A percentile compares a stretch with the other conserved stretches of the same genome.
These are phyloP conservation scores for Aldabrachelys gigantea DNA, from an alignment of 2,113 vertebrate genomes.

Conservation along the genomic window DNA sequence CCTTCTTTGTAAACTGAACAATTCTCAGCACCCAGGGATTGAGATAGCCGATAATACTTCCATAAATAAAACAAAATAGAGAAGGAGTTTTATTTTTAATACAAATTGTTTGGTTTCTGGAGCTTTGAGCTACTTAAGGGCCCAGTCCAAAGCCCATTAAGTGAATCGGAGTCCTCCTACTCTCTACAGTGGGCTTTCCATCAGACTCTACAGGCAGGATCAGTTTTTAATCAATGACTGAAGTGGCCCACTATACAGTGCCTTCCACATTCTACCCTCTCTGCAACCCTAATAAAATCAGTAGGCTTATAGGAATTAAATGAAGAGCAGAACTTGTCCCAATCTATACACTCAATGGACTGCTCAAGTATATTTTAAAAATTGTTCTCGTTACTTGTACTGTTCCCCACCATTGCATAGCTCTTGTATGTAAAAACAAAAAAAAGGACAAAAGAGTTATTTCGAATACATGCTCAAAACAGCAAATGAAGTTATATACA, in stretches of 20 bases:
- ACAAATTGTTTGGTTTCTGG: background rate
- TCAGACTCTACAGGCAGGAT: background rate
- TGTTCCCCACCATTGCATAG: too few species aligned
- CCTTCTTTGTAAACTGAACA: background rate
- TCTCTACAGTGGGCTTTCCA: background rate
- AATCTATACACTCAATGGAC: background rate
- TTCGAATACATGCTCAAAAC: background rate
- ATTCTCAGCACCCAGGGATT: background rate
- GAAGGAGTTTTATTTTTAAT: background rate
- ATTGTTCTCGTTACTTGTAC: background rate
- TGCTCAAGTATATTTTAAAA: background rate
- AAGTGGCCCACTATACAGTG: background rate
- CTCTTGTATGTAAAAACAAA: accelerated
- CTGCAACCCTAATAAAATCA: background rate
- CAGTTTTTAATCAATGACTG: background rate
- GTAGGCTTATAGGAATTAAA: background rate
- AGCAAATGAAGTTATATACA: background rate
- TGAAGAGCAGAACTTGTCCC: background rate
- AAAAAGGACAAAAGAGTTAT: background rate
- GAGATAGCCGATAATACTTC: background rate
- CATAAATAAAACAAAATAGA: background rate
- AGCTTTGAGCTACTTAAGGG: background rate
- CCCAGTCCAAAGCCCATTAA: background rate
- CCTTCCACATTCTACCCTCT: background rate
- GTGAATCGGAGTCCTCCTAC: too few species aligned